phyloP scores from a whole-genome alignment of 1,140 invertebrate genomes.

The Cotesia vestalis region DNA sequence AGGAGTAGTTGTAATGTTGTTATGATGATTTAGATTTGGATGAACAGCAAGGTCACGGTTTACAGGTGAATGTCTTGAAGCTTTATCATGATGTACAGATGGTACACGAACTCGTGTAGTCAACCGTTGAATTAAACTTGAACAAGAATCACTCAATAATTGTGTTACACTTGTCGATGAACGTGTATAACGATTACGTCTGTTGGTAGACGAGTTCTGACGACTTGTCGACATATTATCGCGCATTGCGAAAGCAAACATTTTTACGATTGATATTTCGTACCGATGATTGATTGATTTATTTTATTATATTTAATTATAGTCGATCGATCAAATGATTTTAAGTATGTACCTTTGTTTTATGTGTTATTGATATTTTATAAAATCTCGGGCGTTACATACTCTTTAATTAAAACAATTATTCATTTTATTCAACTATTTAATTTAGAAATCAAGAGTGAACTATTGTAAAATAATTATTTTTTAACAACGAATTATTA shows the following conservation, averaged over 20 bases:
- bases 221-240: constrained; percentile 60
- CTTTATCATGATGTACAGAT: constrained; percentile 58
- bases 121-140: constrained; percentile 80
- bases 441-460: too few species aligned
- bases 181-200: constrained; percentile 38
- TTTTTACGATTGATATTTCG: constrained; percentile 21
- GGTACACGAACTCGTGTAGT: constrained; percentile 77
- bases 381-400: too few species aligned
- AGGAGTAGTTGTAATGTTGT: neutral
- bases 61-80: constrained; percentile 53
- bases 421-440: too few species aligned
- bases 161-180: constrained; percentile 77
- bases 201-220: constrained; percentile 35
- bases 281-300: neutral
- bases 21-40: neutral
- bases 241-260: constrained; percentile 59
- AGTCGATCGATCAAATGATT: too few species aligned
- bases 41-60: constrained; percentile 46
- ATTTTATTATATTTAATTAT: neutral
- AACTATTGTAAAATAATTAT: too few species aligned
- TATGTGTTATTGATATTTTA: too few species aligned
- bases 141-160: constrained; percentile 83
- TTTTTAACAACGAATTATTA: too few species aligned
- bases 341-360: too few species aligned
- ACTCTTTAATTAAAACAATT: too few species aligned